Evolutionary conservation across 2,797 vertebrate species (phyloP), one percentile per base, ranked within the genome.

Genomic region (Aphelocoma californica): DNA sequence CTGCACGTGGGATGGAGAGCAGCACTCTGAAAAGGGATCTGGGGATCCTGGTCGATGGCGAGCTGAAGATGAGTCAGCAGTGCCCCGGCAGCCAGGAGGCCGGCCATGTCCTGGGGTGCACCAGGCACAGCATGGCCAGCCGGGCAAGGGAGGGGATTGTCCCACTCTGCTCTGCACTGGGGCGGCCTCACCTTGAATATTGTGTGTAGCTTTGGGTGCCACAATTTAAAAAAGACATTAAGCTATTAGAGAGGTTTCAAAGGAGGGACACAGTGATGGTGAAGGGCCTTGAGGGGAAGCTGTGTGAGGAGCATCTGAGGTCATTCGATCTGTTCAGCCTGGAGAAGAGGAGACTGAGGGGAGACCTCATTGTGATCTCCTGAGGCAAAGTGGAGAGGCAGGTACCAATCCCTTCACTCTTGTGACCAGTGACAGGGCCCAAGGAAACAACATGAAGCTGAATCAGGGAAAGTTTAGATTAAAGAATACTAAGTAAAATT

Each of bases 341-440:
- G 29, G 34, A 19, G 28, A 20, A 56, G 24, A 19, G 23, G 16
- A 56, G 34, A 31, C n/a, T 29, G 57, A 47, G 24, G 12, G 24
- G 57, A 45, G 3, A 15, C 23, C 28, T 38, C 29, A 11, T 17
- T 40, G 60, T 31, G 14, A 21, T 48, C 20, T 48, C 17, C 34
- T 65, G 14, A 34, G 34, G 44, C 7, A 1, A 57, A 48, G 6
- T 11, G 25, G 42, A 73, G 31, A 9, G 20, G 4, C 31, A 65
- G 26, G 25, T 3, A 42, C 20, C 34, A 31, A 14, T 20, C 42
- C 24, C 60, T 56, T 48, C 24, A 7, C 10, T 28, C 13, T 34
- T 0, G 0, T 29, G 50, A 56, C 16, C 31, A 56, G 19, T 9
- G 42, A 31, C 60, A 20, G 34, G 25, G 7, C 14, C 25, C 0